Conservation (phyloP, 2,113 vertebrate genomes). For the Nematolebias whitei region DNA sequence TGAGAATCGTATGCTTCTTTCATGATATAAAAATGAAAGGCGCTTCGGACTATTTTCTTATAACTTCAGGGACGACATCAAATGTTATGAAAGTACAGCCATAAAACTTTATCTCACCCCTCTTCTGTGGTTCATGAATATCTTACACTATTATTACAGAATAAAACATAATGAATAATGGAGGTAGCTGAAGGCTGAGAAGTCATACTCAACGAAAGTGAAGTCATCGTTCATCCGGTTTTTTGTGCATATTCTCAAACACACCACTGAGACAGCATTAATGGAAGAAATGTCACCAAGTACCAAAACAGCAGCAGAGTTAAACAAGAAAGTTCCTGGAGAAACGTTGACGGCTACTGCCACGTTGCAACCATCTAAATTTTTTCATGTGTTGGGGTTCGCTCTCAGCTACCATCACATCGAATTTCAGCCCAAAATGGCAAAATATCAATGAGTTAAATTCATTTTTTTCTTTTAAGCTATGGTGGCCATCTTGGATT, state of each 20-base stretch:
- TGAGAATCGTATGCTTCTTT: slow-evolving; percentile 62
- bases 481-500: too few species aligned
- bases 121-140: slow-evolving; percentile 54
- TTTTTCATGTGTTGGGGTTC: too few species aligned
- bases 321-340: too few species aligned
- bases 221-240: slow-evolving; percentile 14
- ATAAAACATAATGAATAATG: slow-evolving; percentile 47
- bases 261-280: neutral
- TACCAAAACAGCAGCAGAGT: neutral
- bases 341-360: too few species aligned
- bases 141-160: slow-evolving; percentile 50
- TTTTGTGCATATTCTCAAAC: slow-evolving; percentile 32
- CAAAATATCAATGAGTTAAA: too few species aligned
- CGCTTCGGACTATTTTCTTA: slow-evolving; percentile 55
- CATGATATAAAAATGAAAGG: slow-evolving; percentile 63
- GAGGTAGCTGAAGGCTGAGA: slow-evolving; percentile 22
- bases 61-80: slow-evolving; percentile 56
- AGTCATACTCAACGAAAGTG: slow-evolving; percentile 29
- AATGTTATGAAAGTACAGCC: slow-evolving; percentile 60
- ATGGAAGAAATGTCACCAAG: neutral
- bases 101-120: slow-evolving; percentile 56
- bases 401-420: too few species aligned
- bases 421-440: too few species aligned
- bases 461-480: too few species aligned
- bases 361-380: too few species aligned